Evolutionary conservation across 2,113 vertebrate species (phyloP), one percentile per base, ranked within the genome.

Genomic region (Vireo altiloquus): DNA sequence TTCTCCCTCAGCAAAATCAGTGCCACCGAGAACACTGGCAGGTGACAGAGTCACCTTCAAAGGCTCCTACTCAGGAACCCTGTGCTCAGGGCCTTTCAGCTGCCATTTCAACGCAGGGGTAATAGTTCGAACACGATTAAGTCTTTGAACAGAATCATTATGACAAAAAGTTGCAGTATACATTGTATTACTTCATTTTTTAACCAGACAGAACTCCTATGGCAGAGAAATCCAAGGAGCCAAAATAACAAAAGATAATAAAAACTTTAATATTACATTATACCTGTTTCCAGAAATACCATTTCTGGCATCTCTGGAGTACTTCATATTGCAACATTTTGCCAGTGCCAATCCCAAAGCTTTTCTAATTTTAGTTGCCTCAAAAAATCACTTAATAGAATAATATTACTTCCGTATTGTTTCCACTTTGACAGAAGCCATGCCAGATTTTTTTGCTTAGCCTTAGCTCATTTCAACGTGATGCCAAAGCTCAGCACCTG

Each of bases 11-110:
- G 44, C 39, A 35, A 76, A 92, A 88, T 12, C 47, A 60, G 49
- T 25, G 37, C 11, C 13, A 60, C 27, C 0, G 0, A 59, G 33
- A 78, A 40, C 1, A 57, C 16, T 14, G 33, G 8, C 31, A 79
- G 17, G 20, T 15, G n/a, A 74, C 35, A 50, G 13, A 53, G 42
- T 7, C 11, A 33, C 15, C 13, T 68, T 33, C 44, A 56, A 53
- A 40, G 64, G 15, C 42, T 76, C 20, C 53, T n/a, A 54, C 12
- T 66, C 31, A 54, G 28, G 21, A 66, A 53, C 39, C 25, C 46
- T 46, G 15, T 31, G 3, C 23, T 53, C 27, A 42, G 9, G 15
- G 28, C 33, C 25, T 50, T 74, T 57, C 81, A 71, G 21, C 10
- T 80, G 71, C 31, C 11, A 11, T 7, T 75, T 47, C 22, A 92